Conservation (phyloP, 2,113 vertebrate genomes). For the Odontesthes bonariensis region DNA sequence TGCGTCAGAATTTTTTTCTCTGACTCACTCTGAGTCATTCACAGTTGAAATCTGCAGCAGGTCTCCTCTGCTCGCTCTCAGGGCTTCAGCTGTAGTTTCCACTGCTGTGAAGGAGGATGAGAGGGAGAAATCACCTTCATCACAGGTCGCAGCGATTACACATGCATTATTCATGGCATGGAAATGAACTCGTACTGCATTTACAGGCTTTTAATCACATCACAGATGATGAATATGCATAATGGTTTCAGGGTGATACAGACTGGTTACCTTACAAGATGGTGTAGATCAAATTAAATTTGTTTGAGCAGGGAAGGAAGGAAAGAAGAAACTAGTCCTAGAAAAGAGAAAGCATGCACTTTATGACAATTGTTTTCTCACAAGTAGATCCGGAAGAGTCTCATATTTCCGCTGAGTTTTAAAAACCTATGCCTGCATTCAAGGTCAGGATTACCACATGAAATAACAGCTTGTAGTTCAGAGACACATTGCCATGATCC, state of each 20-base stretch:
- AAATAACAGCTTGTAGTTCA: constrained; percentile 36
- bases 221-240: constrained; percentile 80
- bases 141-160: constrained; percentile 69
- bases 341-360: constrained; percentile 16
- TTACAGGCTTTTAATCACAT: constrained; percentile 83
- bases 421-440: constrained; percentile 36
- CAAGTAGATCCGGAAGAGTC: constrained; percentile 18
- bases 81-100: background rate
- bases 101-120: constrained; percentile 28
- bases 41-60: constrained; percentile 43
- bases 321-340: background rate
- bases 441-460: constrained; percentile 63
- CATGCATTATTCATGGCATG: constrained; percentile 80
- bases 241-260: constrained; percentile 59
- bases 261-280: constrained; percentile 62
- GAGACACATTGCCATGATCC: constrained; percentile 26
- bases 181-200: constrained; percentile 78
- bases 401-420: constrained; percentile 40
- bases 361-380: constrained; percentile 18
- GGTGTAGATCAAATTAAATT: constrained; percentile 47
- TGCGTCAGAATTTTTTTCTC: constrained; percentile 53
- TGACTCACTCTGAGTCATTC: constrained; percentile 67
- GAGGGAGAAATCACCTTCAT: constrained; percentile 78
- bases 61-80: constrained; percentile 18
- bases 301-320: constrained; percentile 33